Conservation (phyloP, 2,888 invertebrate genomes). For the Phyllotreta cruciferae region DNA sequence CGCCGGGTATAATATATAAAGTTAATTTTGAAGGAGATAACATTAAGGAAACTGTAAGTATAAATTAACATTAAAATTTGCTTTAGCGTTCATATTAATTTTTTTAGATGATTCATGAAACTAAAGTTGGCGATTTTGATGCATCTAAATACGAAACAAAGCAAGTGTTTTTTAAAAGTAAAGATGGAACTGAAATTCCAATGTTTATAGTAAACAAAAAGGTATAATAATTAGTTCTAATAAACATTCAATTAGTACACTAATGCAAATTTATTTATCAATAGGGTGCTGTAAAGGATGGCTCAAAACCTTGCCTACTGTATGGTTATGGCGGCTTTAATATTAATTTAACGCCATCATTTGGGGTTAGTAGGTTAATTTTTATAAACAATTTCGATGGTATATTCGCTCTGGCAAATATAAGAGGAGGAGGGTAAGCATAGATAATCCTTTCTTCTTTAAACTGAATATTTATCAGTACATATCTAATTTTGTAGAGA, state of each 20-base stretch:
- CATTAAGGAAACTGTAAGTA: conserved; percentile 67
- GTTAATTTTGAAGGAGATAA: conserved; percentile 72
- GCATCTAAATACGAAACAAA: conserved; percentile 79
- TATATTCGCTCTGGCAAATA: conserved; percentile 89
- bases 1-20: conserved; percentile 86
- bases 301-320: conserved; percentile 81
- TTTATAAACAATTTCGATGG: conserved; percentile 91
- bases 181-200: conserved; percentile 92
- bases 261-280: conserved; percentile 6
- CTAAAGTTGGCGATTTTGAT: conserved; percentile 85
- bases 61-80: neutral
- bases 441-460: too few species aligned
- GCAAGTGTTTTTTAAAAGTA: conserved; percentile 92
- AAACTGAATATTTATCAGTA: conserved; percentile 7
- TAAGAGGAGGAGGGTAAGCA: conserved; percentile 91
- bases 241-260: conserved; percentile 8
- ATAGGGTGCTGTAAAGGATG: conserved; percentile 71
- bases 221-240: conserved; percentile 60
- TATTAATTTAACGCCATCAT: conserved; percentile 87
- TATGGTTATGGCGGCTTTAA: conserved; percentile 99
- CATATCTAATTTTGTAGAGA: conserved; percentile 68
- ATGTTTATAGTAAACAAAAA: conserved; percentile 93
- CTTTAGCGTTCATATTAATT: neutral
- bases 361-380: conserved; percentile 84
- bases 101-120: conserved; percentile 79